Base-by-base conservation (phyloP, 2,113 vertebrate genomes). In the Salvator merianae region DNA sequence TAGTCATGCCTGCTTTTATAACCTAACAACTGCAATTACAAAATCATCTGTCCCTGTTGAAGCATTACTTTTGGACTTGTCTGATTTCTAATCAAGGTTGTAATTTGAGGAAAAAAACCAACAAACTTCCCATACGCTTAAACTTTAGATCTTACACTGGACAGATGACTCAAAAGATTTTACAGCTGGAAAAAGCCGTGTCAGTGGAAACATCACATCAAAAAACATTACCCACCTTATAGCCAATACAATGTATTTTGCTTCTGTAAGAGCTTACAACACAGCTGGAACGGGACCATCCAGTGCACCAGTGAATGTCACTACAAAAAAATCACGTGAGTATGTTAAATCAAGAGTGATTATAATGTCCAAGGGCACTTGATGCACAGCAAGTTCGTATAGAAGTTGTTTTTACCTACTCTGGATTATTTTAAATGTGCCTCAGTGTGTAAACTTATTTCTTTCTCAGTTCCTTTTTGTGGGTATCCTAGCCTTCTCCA, bases 261-360 rank as follows among this genome's bases (percentile, higher is more conserved):
- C 97, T 81, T 94, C 97, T 0, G 96, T 98, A 87, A 91, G 96
- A 82, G 97, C 98, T 14, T 99, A 97, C 86, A 99, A 98, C 91
- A 98, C 97, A 0, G 97, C 97, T 0, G 98, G 98, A 28, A 87
- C 96, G 0, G 98, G 98, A 7, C 98, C 98, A n/a, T 94, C 97
- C 18, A 98, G 97, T 88, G 18, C 87, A 50, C 94, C 94, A 0
- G 96, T 97, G 86, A 98, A 98, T 4, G 92, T 97, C 79, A 98
- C 97, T 91, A 98, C 98, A 86, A 98, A 97, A 89, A 99, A 99
- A 88, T 97, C 98, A 82, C 97, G 97, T 98, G 91, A 97, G 97
- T 96, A 76, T n/a, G 26, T 28, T 65, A 1, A 69, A 1, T 0
- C 18, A 36, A 1, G n/a, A 53, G 9, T 26, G 9, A 22, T 38